Conservation (phyloP, 2,113 vertebrate species). For the Alligator sinensis region DNA sequence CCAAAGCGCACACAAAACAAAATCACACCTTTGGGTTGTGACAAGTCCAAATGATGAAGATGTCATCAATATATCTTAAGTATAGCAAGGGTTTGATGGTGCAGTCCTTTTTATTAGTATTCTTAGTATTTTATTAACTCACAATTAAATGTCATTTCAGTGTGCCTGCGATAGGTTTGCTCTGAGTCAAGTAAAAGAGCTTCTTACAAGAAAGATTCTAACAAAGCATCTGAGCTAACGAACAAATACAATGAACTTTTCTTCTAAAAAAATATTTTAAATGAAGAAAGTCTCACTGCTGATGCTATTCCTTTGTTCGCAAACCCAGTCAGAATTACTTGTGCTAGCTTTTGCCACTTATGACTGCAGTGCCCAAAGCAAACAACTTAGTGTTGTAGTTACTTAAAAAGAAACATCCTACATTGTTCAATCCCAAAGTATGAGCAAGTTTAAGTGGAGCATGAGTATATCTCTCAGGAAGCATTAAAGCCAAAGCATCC, state of each 20-base stretch:
- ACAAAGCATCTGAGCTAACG: neutral
- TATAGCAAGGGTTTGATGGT: no score
- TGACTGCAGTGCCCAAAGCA: constrained; percentile 20
- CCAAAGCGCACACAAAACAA: no score
- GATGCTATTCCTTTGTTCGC: neutral
- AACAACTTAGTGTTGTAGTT: constrained; percentile 1
- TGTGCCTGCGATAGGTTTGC: neutral
- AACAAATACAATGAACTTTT: neutral
- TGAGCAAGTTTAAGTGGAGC: constrained; percentile 16
- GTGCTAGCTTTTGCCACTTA: constrained; percentile 3
- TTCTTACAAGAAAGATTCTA: neutral
- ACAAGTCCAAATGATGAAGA: no score
- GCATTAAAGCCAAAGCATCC: constrained; percentile 4
- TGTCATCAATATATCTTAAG: no score
- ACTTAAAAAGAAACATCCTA: neutral
- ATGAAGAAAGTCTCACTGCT: neutral
- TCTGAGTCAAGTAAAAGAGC: neutral
- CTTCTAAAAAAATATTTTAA: neutral
- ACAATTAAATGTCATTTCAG: neutral
- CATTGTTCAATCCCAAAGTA: neutral
- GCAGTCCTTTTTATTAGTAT: no score
- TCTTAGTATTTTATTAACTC: no score
- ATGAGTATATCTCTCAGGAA: neutral
- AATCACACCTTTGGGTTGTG: no score
- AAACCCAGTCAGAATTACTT: neutral